Base-by-base conservation (phyloP, 92 coral and sea anemone species). In the Metridium senile region DNA sequence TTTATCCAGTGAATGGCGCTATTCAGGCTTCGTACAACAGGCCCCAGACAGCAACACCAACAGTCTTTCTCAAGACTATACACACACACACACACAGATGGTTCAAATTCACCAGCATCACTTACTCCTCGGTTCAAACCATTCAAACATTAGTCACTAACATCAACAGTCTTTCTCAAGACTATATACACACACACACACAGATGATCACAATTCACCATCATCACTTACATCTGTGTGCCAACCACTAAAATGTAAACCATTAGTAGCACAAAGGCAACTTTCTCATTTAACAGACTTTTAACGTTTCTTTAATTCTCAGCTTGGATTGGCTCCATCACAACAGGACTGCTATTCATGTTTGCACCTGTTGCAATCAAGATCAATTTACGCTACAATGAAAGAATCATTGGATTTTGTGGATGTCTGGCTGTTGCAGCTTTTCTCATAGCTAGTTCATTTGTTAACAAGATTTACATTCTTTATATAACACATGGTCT, bases 401-500 rank as follows among this genome's bases (percentile, higher is more conserved):
- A 34, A 57, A 58, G 78, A 21, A 32, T 59, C 26, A 70, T 9
- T 17, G 45, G 67, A 9, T 10, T 51, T 64, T 81, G 46, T 32
- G n/a, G 54, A 8, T 62, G 79, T 16, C 9, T 32, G 26, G 73
- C 63, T 9, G 54, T 59, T 62, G 66, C 69, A 27, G 29, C 20
- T 25, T 57, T 75, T 13, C 30, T 84, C 20, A 31, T 53, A 13
- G 32, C 58, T 26, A 78, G 84, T 43, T 78, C 88, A 26, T 77
- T 77, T 45, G 75, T 61, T 27, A 68, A 28, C 1, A 56, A 47
- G 23, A 51, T 73, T 18, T 20, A 70, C 9, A 35, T 64, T 51
- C 70, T 79, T 19, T 85, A 54, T 29, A 13, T 85, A n/a, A 22
- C 72, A 30, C 78, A 72, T 30, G 82, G 89, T 33, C 32, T 79